These are phyloP conservation scores for Smutsia gigantea DNA, from an alignment of 2,797 vertebrate species.

Conservation along the genomic window DNA sequence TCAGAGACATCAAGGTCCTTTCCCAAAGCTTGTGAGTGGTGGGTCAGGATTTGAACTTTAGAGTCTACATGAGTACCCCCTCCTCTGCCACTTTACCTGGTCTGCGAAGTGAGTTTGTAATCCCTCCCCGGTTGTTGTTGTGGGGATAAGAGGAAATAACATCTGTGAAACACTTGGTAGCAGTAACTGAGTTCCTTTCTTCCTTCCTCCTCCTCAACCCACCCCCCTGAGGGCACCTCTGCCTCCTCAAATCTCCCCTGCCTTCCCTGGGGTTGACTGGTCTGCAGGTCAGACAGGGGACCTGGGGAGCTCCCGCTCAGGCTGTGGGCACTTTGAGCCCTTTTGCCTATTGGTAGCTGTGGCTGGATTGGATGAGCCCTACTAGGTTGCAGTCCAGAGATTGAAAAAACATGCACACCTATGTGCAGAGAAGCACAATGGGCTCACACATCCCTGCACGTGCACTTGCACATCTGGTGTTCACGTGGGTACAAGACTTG, in stretches of 20 bases:
- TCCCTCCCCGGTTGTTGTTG: background rate
- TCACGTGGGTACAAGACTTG: background rate
- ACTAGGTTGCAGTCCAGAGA: background rate
- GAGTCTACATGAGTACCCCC: background rate
- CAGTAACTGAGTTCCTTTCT: background rate
- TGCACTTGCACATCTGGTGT: background rate
- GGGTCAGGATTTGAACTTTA: background rate
- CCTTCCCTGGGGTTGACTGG: background rate
- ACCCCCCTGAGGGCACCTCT: background rate
- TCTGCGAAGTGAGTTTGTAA: background rate
- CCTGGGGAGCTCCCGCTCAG: background rate
- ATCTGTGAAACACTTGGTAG: background rate
- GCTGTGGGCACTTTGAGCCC: background rate
- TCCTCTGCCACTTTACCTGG: background rate
- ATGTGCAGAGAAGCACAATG: background rate
- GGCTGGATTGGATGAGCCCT: too few species aligned
- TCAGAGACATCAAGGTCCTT: background rate
- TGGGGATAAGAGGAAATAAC: background rate
- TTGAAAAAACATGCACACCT: fast-evolving
- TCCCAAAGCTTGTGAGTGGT: background rate
- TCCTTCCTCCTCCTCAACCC: background rate
- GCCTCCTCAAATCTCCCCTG: background rate
- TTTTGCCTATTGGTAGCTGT: background rate
- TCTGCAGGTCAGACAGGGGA: background rate
- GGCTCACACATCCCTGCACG: background rate